Evolutionary conservation across 2,888 invertebrate genomes (phyloP), one percentile per base, ranked within the genome.

Genomic region (Agapostemon virescens): DNA sequence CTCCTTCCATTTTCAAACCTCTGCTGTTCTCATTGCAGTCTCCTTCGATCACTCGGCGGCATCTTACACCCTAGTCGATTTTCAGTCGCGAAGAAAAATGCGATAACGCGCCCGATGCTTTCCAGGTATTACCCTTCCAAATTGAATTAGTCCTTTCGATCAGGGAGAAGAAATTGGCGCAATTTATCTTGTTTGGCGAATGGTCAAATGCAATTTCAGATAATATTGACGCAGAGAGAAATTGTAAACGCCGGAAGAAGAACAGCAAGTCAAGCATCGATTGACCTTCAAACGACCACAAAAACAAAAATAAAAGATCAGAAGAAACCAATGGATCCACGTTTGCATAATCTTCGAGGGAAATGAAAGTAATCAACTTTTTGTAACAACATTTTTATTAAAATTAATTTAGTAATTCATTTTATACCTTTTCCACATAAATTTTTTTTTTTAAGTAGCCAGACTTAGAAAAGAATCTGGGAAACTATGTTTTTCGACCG

Each of bases 121-220:
- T 75, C 82, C 77, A 72, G 82, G 68, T 77, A 82, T 84, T 82
- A 84, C 82, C 77, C 73, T 79, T 42, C 84, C 49, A 77, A 84
- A 84, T 84, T 82, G 79, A 84, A 84, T 84, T 79, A 84, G 73
- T 26, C 61, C 64, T 72, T 20, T 78, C 78, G 81, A 23, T 49
- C 74, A 66, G 45, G 66, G 66, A 58, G 69, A 69, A 76, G 69
- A 45, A 74, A 84, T 79, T 71, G 71, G 64, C 33, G 40, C 74
- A 84, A 72, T 81, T 84, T 76, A 84, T 84, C 84, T 81, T 76
- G 74, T 78, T 79, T 70, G 68, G 26, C 40, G 66, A 77, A 68
- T 42, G 69, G 30, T 36, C 38, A 68, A 61, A 20, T 73, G 71
- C 69, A 42, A 15, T 58, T 26, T 15, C 13, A 42, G 42, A 55